These are phyloP conservation scores for Drosophila colorata DNA, from an alignment of 2,888 invertebrate genomes.

Conservation along the genomic window DNA sequence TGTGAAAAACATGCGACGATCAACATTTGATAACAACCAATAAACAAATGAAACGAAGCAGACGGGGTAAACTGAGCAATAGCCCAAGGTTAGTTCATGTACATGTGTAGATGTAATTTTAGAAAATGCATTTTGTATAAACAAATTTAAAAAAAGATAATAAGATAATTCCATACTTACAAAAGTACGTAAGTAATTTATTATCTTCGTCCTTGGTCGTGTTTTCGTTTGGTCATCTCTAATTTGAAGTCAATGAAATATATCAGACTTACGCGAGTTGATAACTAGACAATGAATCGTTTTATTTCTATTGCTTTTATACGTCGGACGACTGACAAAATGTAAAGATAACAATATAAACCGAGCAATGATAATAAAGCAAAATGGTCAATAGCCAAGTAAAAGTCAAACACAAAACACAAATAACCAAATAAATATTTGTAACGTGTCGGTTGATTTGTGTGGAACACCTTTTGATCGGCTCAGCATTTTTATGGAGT, in stretches of 20 bases:
- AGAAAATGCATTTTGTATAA: no score
- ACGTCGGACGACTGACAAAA: conserved; percentile 6
- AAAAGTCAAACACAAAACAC: conserved; percentile 7
- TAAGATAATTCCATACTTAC: background rate
- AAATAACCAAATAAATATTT: conserved; percentile 20
- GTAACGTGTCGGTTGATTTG: conserved; percentile 17
- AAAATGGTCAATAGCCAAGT: conserved; percentile 26
- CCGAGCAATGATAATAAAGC: conserved; percentile 30
- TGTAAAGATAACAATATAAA: conserved; percentile 42
- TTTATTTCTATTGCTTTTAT: conserved; percentile 14
- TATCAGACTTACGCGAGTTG: conserved; percentile 34
- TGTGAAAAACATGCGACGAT: conserved; percentile 13
- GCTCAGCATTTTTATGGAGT: conserved; percentile 16
- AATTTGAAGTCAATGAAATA: background rate
- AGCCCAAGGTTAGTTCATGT: conserved; percentile 26
- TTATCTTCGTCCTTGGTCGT: background rate
- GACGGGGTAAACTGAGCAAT: conserved; percentile 18
- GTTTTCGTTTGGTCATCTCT: background rate
- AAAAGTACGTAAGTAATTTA: background rate
- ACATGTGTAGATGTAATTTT: background rate
- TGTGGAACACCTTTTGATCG: conserved; percentile 10
- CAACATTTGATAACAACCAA: conserved; percentile 47
- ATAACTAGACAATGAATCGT: conserved; percentile 20
- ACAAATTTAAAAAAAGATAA: no score
- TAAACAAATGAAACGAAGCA: conserved; percentile 20